A percentile compares a stretch with the other conserved stretches of the same genome.
Conservation (phyloP, 1,140 invertebrate species). For the Drosophila lini region DNA sequence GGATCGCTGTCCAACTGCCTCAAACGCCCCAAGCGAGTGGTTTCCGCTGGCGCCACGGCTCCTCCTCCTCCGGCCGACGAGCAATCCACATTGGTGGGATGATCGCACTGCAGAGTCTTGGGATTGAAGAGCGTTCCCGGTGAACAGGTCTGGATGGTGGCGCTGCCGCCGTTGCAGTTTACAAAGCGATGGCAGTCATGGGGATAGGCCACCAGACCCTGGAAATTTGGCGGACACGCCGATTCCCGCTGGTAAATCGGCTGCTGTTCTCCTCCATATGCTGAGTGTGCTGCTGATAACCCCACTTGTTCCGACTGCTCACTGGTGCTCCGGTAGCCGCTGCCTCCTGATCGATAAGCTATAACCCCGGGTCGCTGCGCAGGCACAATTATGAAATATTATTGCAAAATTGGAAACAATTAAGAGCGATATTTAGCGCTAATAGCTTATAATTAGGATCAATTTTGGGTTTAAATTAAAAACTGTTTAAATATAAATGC, state of each 20-base stretch:
- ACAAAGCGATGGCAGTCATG: constrained; percentile 89
- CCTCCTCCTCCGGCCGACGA: neutral
- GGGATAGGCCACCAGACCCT: constrained; percentile 87
- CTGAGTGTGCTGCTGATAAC: constrained; percentile 51
- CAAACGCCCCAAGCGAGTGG: constrained; percentile 49
- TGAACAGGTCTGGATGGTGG: constrained; percentile 87
- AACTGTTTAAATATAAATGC: neutral
- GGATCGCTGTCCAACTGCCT: constrained; percentile 37
- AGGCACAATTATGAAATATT: constrained; percentile 62
- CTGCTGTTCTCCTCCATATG: constrained; percentile 52
- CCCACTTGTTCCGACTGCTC: constrained; percentile 31
- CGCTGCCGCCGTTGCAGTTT: constrained; percentile 88
- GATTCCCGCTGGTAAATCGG: constrained; percentile 60
- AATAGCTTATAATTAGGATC: constrained; percentile 23
- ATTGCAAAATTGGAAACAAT: constrained; percentile 27
- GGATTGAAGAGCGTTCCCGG: constrained; percentile 89
- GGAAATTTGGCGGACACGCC: constrained; percentile 86
- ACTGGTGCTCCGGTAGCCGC: constrained; percentile 39
- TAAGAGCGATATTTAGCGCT: constrained; percentile 2
- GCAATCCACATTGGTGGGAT: constrained; percentile 74
- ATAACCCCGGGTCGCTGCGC: constrained; percentile 52
- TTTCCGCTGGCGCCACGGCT: neutral
- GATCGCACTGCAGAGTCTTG: constrained; percentile 87
- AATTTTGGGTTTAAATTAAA: neutral
- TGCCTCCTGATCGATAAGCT: constrained; percentile 66